Conservation (phyloP, 53 echinoderm and acorn worm species). For the Glandiceps talaboti region DNA sequence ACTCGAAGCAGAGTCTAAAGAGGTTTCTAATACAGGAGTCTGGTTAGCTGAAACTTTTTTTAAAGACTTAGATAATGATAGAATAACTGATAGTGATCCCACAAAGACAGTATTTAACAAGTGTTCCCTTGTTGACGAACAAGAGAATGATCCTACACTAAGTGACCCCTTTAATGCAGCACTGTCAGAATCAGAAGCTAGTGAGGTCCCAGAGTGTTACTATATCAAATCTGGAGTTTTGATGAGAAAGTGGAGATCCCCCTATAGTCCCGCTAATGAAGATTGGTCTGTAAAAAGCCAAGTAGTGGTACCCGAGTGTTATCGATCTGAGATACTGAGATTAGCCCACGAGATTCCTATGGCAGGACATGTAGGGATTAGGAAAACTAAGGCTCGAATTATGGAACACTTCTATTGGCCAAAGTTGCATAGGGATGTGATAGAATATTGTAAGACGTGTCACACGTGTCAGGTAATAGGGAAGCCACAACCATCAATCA, state of each 20-base stretch:
- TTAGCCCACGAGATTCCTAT: constrained; percentile 49
- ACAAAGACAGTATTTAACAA: background rate
- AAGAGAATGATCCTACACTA: constrained; percentile 9
- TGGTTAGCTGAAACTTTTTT: constrained; percentile 11
- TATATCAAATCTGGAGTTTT: constrained; percentile 37
- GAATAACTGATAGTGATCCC: background rate
- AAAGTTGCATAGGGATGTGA: constrained; percentile 24
- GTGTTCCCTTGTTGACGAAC: constrained; percentile 9
- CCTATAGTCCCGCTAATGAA: constrained; percentile 47
- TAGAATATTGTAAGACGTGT: constrained; percentile 43
- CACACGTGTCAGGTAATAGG: constrained; percentile 40
- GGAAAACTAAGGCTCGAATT: constrained; percentile 35
- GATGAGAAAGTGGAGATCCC: constrained; percentile 55
- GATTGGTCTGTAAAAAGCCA: constrained; percentile 42
- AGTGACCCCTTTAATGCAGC: background rate
- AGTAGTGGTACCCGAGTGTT: constrained; percentile 31
- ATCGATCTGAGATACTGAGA: constrained; percentile 24
- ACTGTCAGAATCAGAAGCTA: constrained; percentile 21
- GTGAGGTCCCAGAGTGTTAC: constrained; percentile 26
- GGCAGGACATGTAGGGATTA: constrained; percentile 39
- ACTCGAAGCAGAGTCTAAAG: background rate
- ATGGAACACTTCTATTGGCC: constrained; percentile 48
- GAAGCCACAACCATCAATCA: constrained; percentile 28
- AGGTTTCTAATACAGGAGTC: background rate
- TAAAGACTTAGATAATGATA: background rate